Evolutionary conservation across 2,113 vertebrate species (phyloP).

Genomic region (Nycticorax nycticorax): DNA sequence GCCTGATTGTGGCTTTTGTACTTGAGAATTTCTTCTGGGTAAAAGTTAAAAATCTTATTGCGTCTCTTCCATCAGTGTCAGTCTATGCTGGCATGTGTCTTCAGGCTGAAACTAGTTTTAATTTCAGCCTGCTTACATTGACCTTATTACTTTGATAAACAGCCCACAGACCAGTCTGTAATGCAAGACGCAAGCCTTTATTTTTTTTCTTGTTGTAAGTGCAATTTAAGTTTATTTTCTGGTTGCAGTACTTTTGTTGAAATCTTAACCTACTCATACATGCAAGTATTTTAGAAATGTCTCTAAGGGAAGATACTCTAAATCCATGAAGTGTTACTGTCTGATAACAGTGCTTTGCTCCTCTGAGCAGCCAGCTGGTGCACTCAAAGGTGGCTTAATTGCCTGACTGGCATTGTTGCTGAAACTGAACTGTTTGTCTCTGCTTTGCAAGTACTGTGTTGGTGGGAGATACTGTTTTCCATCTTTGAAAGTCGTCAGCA

Average conservation of each 20-base stretch:
- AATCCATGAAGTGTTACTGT: not conserved
- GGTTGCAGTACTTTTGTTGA: not conserved
- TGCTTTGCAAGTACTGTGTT: not conserved
- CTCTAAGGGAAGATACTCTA: not conserved
- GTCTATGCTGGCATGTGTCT: not conserved
- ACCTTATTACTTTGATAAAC: not conserved
- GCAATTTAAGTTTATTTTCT: not conserved
- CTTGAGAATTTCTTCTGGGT: not conserved
- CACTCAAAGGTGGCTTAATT: not conserved
- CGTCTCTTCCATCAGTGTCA: not conserved
- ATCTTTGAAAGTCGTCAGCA: not conserved
- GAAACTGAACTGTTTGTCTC: not conserved
- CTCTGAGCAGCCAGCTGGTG: not conserved
- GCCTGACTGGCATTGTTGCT: not conserved
- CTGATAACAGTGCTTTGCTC: not conserved
- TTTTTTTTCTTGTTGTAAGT: not conserved
- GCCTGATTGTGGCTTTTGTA: not conserved
- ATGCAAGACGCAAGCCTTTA: not conserved
- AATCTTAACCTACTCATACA: not conserved
- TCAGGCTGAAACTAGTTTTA: slow-evolving; percentile 17
- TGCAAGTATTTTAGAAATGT: not conserved
- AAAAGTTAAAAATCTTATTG: not conserved
- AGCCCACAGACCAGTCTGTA: not conserved
- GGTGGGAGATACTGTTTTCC: not conserved
- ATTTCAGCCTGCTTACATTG: not conserved